Percentiles rank a stretch among this genome's conserved stretches.
phyloP scores from a whole-genome alignment of 2,797 vertebrate species.

The Karalla daura region DNA sequence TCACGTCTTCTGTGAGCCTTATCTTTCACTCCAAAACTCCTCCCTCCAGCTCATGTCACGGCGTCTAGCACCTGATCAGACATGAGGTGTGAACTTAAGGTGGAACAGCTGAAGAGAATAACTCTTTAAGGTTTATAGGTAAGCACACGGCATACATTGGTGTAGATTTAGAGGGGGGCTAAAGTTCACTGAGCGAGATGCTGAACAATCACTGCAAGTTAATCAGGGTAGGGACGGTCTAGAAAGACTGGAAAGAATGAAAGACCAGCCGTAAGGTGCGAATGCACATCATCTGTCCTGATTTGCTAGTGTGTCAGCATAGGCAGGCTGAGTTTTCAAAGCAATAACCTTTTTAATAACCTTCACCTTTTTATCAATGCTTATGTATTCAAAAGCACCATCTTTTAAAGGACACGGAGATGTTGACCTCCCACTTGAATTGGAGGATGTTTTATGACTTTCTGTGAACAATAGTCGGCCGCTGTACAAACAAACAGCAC shows the following conservation, averaged over 20 bases:
- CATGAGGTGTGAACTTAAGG: neutral
- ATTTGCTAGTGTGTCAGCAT: neutral
- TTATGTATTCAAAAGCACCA: neutral
- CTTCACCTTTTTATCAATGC: neutral
- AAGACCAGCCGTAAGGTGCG: neutral
- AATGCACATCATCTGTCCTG: neutral
- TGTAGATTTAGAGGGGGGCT: neutral
- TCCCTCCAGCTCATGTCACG: conserved; percentile 23
- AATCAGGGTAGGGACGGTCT: conserved; percentile 3
- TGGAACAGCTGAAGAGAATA: neutral
- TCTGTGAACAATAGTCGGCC: too few species aligned
- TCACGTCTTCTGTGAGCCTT: conserved; percentile 29
- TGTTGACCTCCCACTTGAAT: neutral
- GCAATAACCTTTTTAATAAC: neutral
- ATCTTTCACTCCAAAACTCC: conserved; percentile 33
- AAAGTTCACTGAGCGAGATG: conserved; percentile 18
- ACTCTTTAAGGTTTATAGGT: conserved; percentile 5
- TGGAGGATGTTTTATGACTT: neutral
- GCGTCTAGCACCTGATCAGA: neutral
- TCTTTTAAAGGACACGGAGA: neutral
- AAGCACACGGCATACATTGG: conserved; percentile 31
- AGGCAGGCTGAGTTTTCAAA: neutral
- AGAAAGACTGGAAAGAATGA: neutral
- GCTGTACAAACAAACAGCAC: neutral
- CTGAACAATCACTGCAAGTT: neutral